Evolutionary conservation across 2,113 vertebrate species (phyloP), one percentile per base, ranked within the genome.

Genomic region (Microtus richardsoni): DNA sequence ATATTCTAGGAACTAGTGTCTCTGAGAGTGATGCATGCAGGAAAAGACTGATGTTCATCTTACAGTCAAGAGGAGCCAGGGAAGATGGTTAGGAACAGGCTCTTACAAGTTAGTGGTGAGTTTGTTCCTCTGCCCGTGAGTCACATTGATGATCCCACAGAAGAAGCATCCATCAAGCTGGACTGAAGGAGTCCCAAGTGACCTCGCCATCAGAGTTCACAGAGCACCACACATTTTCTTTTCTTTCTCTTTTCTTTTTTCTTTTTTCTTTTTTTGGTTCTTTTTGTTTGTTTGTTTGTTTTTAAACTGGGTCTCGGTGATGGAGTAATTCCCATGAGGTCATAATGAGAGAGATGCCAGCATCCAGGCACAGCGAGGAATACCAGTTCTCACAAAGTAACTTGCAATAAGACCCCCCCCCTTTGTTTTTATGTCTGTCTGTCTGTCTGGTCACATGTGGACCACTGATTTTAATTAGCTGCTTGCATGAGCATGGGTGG

Each of bases 171-270:
- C 21, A 5, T 41, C 22, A 26, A 24, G 10, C 73, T 74, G 22
- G 39, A 44, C 21, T 13, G 22, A 74, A 74, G 9, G 4, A 2
- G 73, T 44, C 73, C 11, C 21, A 44, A 44, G 73, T 74, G 73
- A 12, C 39, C n/a, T 13, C 44, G 22, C 10, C 39, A 41, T 22
- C 22, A 71, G 39, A 74, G 39, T 74, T 74, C 10, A 44, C 21
- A 74, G 39, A 26, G 3, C 70, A 39, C 7, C 16, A n/a, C 17
- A n/a, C 17, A 71, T 21, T 71, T 71, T 39, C 17, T 70, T 58
- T 58, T 58, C 17, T 58, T 54, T 17, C 3, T 14, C 3, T 17
- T 16, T 54, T 2, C 0, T 14, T 52, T 4, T 54, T 16, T 4
- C 1, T 54, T 54, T 14, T 52, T 4, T 54, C 4, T 4, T 4